phyloP scores from a whole-genome alignment of 2,888 invertebrate genomes.

The Spodoptera picta region DNA sequence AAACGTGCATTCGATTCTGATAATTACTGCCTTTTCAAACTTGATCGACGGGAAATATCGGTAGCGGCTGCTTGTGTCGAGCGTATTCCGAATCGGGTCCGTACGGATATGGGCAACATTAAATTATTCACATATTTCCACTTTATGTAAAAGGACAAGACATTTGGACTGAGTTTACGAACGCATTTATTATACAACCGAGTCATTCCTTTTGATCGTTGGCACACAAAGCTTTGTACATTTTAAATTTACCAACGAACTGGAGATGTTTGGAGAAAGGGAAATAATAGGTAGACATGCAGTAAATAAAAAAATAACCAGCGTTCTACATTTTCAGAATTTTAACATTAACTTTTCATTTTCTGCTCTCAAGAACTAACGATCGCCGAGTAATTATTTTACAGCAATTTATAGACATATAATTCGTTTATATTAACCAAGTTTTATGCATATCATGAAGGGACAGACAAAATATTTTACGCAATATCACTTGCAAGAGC shows the following conservation, averaged over 20 bases:
- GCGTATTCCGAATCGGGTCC: slow-evolving; percentile 21
- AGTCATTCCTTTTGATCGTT: slow-evolving; percentile 8
- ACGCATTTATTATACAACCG: slow-evolving; percentile 20
- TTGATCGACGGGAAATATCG: slow-evolving; percentile 30
- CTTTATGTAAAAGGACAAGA: slow-evolving; percentile 18
- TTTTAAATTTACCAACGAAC: slow-evolving; percentile 15
- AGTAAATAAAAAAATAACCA: slow-evolving; percentile 2
- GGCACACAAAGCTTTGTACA: slow-evolving; percentile 26
- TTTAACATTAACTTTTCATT: not conserved
- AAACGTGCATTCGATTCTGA: slow-evolving; percentile 1
- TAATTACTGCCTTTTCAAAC: slow-evolving; percentile 19
- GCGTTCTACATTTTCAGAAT: too few relatives aligned
- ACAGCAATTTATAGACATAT: too few relatives aligned
- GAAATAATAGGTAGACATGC: not conserved
- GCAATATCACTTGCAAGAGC: slow-evolving; percentile 14
- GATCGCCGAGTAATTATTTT: too few relatives aligned
- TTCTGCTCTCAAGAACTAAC: slow-evolving; percentile 10
- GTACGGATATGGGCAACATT: slow-evolving; percentile 36
- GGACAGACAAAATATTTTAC: slow-evolving; percentile 17
- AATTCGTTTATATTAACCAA: not conserved
- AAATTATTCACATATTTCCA: slow-evolving; percentile 45
- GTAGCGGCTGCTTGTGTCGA: slow-evolving; percentile 12
- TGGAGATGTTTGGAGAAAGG: not conserved
- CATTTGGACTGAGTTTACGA: slow-evolving; percentile 10
- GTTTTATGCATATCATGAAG: slow-evolving; percentile 17